These are phyloP conservation scores for Scaeva pyrastri DNA, from an alignment of 2,888 invertebrate species.

Conservation along the genomic window DNA sequence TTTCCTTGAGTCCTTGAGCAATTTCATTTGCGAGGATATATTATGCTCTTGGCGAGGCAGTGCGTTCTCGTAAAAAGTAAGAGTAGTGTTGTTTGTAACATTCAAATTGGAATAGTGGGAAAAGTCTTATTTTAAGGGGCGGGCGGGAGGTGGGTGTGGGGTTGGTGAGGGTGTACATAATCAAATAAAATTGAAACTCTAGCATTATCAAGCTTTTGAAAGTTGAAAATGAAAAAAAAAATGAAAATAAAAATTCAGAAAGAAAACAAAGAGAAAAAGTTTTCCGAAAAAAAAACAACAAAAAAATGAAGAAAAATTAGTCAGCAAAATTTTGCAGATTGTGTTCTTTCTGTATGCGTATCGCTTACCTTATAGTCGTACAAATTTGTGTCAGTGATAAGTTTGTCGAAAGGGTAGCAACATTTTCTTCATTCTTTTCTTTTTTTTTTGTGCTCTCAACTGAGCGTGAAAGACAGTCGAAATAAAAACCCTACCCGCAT, in stretches of 20 bases:
- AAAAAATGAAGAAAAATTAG: constrained; percentile 71
- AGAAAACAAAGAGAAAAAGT: constrained; percentile 50
- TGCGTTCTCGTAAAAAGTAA: constrained; percentile 43
- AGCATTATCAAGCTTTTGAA: constrained; percentile 74
- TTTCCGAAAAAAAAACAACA: constrained; percentile 49
- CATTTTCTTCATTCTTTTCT: neutral
- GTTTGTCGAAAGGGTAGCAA: constrained; percentile 51
- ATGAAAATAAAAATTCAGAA: neutral
- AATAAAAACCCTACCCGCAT: constrained; percentile 59
- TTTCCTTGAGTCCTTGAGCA: constrained; percentile 56
- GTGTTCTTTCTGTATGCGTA: constrained; percentile 11
- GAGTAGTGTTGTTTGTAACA: constrained; percentile 37
- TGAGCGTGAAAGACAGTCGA: constrained; percentile 10
- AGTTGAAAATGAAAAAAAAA: constrained; percentile 58
- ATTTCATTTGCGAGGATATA: constrained; percentile 50
- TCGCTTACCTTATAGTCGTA: constrained; percentile 7
- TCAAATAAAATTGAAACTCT: constrained; percentile 77
- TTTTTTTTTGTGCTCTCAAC: neutral
- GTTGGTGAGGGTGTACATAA: constrained; percentile 73
- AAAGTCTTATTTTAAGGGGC: constrained; percentile 8
- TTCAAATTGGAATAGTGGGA: constrained; percentile 28
- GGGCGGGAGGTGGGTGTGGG: neutral
- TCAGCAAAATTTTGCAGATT: constrained; percentile 61
- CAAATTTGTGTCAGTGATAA: constrained; percentile 40
- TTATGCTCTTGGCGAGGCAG: constrained; percentile 7